phyloP scores from a whole-genome alignment of 53 echinoderm and acorn worm genomes.

The Stichopus horrens region DNA sequence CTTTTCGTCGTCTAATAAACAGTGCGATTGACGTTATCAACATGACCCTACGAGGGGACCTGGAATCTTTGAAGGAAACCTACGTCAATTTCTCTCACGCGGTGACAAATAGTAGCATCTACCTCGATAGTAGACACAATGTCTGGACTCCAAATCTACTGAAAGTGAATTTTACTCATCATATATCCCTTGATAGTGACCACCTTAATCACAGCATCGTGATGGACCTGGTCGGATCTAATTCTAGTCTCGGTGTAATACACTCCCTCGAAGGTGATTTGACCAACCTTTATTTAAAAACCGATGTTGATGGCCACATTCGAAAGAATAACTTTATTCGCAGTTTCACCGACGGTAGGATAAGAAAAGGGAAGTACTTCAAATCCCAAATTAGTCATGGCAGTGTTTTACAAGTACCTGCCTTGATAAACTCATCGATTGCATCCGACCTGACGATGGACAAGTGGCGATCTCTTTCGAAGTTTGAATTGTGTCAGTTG shows the following conservation, averaged over 20 bases:
- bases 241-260: background rate
- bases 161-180: background rate
- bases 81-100: background rate
- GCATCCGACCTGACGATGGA: background rate
- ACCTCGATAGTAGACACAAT: background rate
- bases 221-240: background rate
- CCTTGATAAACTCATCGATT: background rate
- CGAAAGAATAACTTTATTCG: background rate
- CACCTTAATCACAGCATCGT: background rate
- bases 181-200: background rate
- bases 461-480: background rate
- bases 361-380: background rate
- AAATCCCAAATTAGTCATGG: background rate
- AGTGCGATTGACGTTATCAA: background rate
- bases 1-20: background rate
- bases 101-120: background rate
- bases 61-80: background rate
- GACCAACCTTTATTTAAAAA: background rate
- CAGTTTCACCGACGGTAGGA: background rate
- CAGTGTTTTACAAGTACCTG: background rate
- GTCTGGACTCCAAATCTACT: background rate
- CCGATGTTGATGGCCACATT: background rate
- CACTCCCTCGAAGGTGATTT: background rate
- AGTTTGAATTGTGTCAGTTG: background rate
- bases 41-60: background rate